Base-by-base conservation (phyloP, 2,888 invertebrate genomes). In the Spisula solida region DNA sequence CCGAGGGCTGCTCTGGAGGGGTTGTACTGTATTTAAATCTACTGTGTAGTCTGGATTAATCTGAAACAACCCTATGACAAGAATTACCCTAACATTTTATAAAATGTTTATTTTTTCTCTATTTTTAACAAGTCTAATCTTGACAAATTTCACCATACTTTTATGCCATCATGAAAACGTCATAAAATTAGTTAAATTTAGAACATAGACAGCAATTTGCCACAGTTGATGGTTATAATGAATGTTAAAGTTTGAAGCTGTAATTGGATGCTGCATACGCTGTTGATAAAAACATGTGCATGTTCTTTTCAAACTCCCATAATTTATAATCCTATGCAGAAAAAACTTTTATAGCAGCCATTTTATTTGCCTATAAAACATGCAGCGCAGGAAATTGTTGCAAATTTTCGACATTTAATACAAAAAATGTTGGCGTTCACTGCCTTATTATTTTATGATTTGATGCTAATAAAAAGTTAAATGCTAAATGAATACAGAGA, bases 121-220 rank as follows among this genome's bases (percentile, higher is more conserved):
- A 41, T 5, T 41, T 25, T 66, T n/a, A 20, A 60, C 60, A 66
- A 66, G 60, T 66, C n/a, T 25, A 66, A 66, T 66, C 60, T 25
- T 66, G 60, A 66, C 60, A 66, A 66, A 66, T 66, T 66, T 66
- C 60, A 25, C 60, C 25, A n/a, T 66, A 66, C 60, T 25, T 66
- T 66, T 66, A 83, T 47, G 75, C 83, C 60, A 51, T 18, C 82
- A 60, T 56, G 82, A 60, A 82, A 34, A 31, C 6, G 25, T 78
- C 84, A 55, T 84, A 78, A 84, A 84, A 84, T 78, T 75, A 84
- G 84, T 78, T 84, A 84, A 84, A 78, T 84, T 84, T 84, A 84
- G 84, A 84, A 48, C 48, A 55, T 48, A 34, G 75, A 75, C 75
- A 75, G 29, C 34, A 75, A 75, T 75, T 75, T 75, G 29, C 75